phyloP scores from a whole-genome alignment of 1,140 invertebrate species.

The Conopomorpha cramerella region DNA sequence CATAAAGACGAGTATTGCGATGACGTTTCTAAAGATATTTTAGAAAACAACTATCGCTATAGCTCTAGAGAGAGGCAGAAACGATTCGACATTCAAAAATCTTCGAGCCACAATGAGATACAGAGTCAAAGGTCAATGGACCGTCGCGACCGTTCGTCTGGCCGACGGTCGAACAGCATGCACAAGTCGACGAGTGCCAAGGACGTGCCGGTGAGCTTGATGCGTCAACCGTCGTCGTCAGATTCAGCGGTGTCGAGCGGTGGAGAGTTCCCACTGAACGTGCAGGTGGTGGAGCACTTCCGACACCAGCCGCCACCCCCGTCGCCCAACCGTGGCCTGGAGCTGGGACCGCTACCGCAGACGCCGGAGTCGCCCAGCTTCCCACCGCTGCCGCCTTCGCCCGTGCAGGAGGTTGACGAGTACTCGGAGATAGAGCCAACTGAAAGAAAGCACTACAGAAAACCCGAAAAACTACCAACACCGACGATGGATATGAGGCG shows the following conservation, averaged over 20 bases:
- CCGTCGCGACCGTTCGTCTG: slow-evolving; percentile 55
- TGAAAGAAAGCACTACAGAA: slow-evolving; percentile 48
- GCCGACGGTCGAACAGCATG: slow-evolving; percentile 61
- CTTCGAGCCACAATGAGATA: slow-evolving; percentile 64
- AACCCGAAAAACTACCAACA: slow-evolving; percentile 61
- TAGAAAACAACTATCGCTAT: slow-evolving; percentile 53
- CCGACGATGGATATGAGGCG: slow-evolving; percentile 31
- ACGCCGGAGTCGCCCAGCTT: slow-evolving; percentile 70
- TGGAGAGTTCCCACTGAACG: slow-evolving; percentile 53
- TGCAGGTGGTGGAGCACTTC: slow-evolving; percentile 57
- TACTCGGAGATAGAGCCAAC: slow-evolving; percentile 67
- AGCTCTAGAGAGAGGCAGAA: slow-evolving; percentile 58
- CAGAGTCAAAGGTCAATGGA: slow-evolving; percentile 60
- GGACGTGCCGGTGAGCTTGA: slow-evolving; percentile 65
- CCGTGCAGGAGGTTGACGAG: slow-evolving; percentile 76
- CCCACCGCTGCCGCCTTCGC: slow-evolving; percentile 78
- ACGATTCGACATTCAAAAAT: slow-evolving; percentile 62
- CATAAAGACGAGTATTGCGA: slow-evolving; percentile 62
- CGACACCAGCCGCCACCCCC: slow-evolving; percentile 44
- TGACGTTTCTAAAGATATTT: slow-evolving; percentile 52
- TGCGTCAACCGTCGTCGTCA: slow-evolving; percentile 49
- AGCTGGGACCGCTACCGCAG: slow-evolving; percentile 54
- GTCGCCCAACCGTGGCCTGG: slow-evolving; percentile 35
- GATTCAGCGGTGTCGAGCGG: slow-evolving; percentile 53
- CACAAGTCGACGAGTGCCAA: slow-evolving; percentile 72